These are phyloP conservation scores for Lordiphosa collinella DNA, from an alignment of 1,140 invertebrate genomes.

Conservation along the genomic window DNA sequence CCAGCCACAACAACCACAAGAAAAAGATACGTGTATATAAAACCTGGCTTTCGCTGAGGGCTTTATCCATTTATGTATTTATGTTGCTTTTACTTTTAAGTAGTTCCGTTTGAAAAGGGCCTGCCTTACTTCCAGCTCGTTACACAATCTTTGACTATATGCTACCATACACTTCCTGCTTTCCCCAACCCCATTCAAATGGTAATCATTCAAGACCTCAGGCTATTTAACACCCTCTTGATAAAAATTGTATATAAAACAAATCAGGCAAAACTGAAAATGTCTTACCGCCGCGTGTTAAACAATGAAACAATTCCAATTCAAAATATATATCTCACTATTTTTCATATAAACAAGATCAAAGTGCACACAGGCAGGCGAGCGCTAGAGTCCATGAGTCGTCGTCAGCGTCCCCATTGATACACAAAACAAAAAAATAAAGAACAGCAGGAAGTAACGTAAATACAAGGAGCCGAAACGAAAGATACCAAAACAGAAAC, in stretches of 20 bases:
- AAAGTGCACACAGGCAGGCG: conserved; percentile 43
- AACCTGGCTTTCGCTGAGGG: too few relatives aligned
- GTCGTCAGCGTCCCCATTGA: conserved; percentile 54
- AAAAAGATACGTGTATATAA: too few relatives aligned
- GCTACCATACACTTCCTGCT: conserved; percentile 40
- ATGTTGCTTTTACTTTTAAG: too few relatives aligned
- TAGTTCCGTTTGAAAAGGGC: too few relatives aligned
- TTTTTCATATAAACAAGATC: conserved; percentile 74
- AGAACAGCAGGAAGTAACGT: conserved; percentile 64
- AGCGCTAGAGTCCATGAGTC: conserved; percentile 40
- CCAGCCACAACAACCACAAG: too few relatives aligned
- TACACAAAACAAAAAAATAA: conserved; percentile 45
- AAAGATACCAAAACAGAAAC: conserved; percentile 26
- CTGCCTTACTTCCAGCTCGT: not conserved
- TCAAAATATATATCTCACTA: conserved; percentile 53
- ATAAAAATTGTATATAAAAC: conserved; percentile 61
- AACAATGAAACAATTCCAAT: conserved; percentile 40
- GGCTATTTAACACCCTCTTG: conserved; percentile 64
- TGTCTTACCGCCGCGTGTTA: conserved; percentile 11
- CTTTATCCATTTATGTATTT: too few relatives aligned
- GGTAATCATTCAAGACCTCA: conserved; percentile 25
- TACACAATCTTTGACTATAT: conserved; percentile 32
- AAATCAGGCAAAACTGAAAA: conserved; percentile 20
- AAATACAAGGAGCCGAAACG: conserved; percentile 35
- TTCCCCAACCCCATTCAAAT: conserved; percentile 4